Evolutionary conservation across 2,888 invertebrate genomes (phyloP).

Genomic region (Epiperipatus broadwayi): DNA sequence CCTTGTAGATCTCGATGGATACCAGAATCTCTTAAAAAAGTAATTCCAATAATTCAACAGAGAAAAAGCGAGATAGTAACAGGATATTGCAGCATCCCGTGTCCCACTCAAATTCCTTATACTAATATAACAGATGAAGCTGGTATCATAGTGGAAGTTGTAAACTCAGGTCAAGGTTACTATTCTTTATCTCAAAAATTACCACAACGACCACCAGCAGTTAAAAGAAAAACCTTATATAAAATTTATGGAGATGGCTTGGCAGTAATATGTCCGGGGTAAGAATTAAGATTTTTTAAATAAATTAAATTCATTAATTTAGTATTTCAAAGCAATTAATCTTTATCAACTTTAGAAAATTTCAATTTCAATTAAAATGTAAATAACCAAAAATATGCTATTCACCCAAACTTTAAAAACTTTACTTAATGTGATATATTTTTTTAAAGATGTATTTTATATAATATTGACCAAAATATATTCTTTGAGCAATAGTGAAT

Average conservation of each 20-base stretch:
- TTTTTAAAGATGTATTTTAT: no score
- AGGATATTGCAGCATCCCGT: slow-evolving; percentile 31
- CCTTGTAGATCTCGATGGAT: slow-evolving; percentile 40
- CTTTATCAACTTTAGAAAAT: no score
- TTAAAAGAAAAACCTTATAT: slow-evolving; percentile 21
- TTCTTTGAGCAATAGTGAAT: no score
- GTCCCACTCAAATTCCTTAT: slow-evolving; percentile 20
- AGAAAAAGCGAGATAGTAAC: slow-evolving; percentile 38
- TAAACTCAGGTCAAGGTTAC: slow-evolving; percentile 27
- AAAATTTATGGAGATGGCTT: slow-evolving; percentile 20
- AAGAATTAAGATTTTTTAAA: no score
- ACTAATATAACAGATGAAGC: slow-evolving; percentile 34
- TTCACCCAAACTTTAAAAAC: no score
- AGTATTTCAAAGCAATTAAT: no score
- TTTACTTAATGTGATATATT: no score
- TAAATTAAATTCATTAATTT: no score
- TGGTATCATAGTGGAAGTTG: slow-evolving; percentile 39
- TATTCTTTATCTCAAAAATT: slow-evolving; percentile 20
- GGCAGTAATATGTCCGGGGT: slow-evolving; percentile 22
- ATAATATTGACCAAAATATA: no score
- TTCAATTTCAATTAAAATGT: no score
- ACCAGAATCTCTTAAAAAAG: slow-evolving; percentile 27
- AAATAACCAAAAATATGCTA: no score
- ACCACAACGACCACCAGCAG: slow-evolving; percentile 20
- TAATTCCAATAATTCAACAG: no score